phyloP scores from a whole-genome alignment of 2,797 vertebrate species.

The Propithecus deckenii region DNA sequence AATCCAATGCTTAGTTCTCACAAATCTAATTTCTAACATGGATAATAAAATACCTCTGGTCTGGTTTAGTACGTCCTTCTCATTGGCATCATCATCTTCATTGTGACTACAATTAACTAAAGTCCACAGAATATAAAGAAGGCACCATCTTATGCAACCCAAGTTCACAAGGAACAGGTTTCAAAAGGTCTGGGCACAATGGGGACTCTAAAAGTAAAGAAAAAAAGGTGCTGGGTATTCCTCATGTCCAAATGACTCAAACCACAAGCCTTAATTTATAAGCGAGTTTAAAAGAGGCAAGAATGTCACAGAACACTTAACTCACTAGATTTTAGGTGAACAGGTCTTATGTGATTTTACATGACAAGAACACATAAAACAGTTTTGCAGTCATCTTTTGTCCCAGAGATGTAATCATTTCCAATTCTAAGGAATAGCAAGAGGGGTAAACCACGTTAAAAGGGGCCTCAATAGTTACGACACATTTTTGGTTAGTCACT shows the following conservation, averaged over 20 bases:
- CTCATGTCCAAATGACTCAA: background rate
- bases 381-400: slow-evolving; percentile 15
- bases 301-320: background rate
- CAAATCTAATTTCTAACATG: background rate
- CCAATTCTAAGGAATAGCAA: background rate
- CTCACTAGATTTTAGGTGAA: background rate
- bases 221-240: background rate
- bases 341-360: background rate
- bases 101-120: background rate
- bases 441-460: background rate
- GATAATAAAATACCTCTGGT: background rate
- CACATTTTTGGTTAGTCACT: background rate
- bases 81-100: background rate
- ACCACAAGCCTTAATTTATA: background rate
- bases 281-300: background rate
- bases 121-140: background rate
- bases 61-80: background rate
- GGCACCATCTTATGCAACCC: background rate
- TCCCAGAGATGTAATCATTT: background rate
- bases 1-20: background rate
- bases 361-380: background rate
- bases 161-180: background rate
- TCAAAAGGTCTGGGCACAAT: background rate
- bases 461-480: background rate
- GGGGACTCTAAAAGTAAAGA: background rate